Base-by-base conservation (phyloP, 2,888 invertebrate species). In the Luperina nickerlii region DNA sequence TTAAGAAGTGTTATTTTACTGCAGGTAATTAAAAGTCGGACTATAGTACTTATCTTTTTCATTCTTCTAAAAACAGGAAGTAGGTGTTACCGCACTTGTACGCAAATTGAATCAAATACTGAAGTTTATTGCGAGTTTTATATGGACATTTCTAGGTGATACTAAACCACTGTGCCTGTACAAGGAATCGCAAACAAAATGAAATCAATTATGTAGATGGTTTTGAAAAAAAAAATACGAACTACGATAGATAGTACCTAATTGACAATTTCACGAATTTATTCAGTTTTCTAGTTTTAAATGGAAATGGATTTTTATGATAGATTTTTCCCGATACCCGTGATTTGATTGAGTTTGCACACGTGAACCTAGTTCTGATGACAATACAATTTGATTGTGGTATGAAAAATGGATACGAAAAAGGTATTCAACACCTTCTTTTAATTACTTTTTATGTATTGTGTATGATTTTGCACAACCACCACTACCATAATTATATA, bases 21-120 rank as follows among this genome's bases (percentile, higher is more conserved):
- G 32, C 32, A 32, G 0, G 1, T 32, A 32, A 32, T 32, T 32
- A 32, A 32, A 32, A 32, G 32, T 32, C 32, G 32, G 32, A 32
- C 32, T 32, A 32, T 32, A 32, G 32, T 32, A 32, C 32, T 1
- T 57, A 69, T 78, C 18, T 78, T 77, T 68, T 81, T 48, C 27
- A 80, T 78, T 78, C 57, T 65, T 81, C 38, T 84, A 54, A 83
- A 80, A 27, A 57, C 24, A 54, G 8, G 42, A 51, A 20, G 32
- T 32, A 77, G 77, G 24, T 62, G 24, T 62, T 60, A 60, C 51
- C 62, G 38, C 24, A 83, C 38, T 68, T 80, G 54, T 62, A 63
- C 38, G 54, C 38, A 80, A 62, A 79, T 82, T 75, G 48, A 74
- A 79, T 57, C 18, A 18, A 82, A 57, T 4, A 48, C 48, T 24